These are phyloP conservation scores for Adelphocoris suturalis DNA, from an alignment of 2,888 invertebrate genomes.

Conservation along the genomic window DNA sequence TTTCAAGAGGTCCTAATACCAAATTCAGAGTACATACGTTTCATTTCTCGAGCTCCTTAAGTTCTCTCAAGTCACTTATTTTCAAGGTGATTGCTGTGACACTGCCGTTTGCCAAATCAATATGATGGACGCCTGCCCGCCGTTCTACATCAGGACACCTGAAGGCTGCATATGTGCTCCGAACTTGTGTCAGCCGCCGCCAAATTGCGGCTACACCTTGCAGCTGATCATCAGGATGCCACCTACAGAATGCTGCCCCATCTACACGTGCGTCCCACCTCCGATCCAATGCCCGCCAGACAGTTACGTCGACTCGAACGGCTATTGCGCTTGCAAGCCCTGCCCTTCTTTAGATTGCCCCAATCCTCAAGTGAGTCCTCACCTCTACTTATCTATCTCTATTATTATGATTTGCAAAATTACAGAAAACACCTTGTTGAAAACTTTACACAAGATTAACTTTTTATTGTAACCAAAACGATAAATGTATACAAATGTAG, in stretches of 20 bases:
- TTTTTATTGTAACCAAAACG: too few species aligned
- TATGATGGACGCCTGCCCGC: neutral
- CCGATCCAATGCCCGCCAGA: neutral
- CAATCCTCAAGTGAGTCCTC: neutral
- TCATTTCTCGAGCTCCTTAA: too few species aligned
- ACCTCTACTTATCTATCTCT: too few species aligned
- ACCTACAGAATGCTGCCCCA: neutral
- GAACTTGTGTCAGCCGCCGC: neutral
- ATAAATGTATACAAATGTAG: too few species aligned
- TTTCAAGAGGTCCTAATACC: too few species aligned
- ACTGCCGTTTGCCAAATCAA: neutral
- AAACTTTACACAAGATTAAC: too few species aligned
- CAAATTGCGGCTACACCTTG: neutral
- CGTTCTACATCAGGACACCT: neutral
- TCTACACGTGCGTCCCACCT: neutral
- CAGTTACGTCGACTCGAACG: neutral
- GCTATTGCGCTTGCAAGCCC: neutral
- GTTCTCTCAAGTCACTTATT: too few species aligned
- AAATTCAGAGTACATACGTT: too few species aligned
- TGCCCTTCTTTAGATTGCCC: neutral
- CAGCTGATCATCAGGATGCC: neutral
- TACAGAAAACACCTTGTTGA: too few species aligned
- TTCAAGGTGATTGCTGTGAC: neutral
- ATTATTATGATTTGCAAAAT: too few species aligned
- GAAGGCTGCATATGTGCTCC: slow-evolving; percentile 9